Evolutionary conservation across 2,888 invertebrate species (phyloP).

Genomic region (Ischnura elegans): DNA sequence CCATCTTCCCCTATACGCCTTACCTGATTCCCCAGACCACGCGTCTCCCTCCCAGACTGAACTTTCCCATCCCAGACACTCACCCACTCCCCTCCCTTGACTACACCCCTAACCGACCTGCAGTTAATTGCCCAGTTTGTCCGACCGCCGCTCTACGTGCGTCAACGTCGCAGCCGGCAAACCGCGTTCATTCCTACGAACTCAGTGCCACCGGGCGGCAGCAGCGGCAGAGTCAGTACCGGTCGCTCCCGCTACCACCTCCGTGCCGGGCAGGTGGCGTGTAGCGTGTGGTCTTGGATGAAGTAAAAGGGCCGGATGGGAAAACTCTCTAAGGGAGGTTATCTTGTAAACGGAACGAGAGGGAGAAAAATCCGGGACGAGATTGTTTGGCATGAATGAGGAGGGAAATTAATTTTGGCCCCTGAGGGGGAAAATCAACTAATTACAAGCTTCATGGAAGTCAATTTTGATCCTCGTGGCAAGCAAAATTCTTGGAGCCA

Average conservation of each 20-base stretch:
- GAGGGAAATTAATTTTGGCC: neutral
- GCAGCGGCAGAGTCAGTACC: no score
- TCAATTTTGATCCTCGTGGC: neutral
- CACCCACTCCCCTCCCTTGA: neutral
- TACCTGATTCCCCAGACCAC: neutral
- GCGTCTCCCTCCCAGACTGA: neutral
- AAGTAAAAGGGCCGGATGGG: neutral
- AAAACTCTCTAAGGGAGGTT: neutral
- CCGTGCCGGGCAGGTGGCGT: neutral
- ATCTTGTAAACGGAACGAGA: neutral
- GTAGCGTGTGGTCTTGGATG: neutral
- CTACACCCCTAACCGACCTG: neutral
- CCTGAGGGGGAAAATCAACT: neutral
- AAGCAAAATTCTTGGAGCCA: neutral
- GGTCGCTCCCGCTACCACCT: neutral
- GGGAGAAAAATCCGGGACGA: neutral
- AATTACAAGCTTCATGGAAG: constrained; percentile 19
- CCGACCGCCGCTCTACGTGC: constrained; percentile 36
- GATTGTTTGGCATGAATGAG: neutral
- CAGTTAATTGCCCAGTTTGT: constrained; percentile 59
- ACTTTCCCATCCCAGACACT: neutral
- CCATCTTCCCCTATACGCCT: neutral
- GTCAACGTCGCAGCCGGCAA: constrained; percentile 41
- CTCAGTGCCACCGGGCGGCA: neutral
- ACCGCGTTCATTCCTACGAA: constrained; percentile 44